Base-by-base conservation (phyloP, 2,888 invertebrate species). In the Hypsopygia costalis region DNA sequence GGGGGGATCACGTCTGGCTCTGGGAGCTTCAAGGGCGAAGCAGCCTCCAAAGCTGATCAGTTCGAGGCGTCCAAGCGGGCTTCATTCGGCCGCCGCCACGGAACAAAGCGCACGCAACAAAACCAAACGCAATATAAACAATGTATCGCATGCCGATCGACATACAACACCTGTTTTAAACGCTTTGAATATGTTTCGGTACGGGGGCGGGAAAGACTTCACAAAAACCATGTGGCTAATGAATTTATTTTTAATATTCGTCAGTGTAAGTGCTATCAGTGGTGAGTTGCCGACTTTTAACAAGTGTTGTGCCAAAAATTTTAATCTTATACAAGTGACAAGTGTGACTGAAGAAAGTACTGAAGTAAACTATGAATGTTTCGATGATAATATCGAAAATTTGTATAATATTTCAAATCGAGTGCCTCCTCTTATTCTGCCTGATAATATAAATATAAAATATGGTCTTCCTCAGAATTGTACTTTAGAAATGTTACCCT, bases 271-370 rank as follows among this genome's bases (percentile, higher is more conserved):
- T 51, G 54, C 47, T 33, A 54, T 40, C 27, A 46, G 52, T 55
- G 58, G 59, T 34, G 59, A 65, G 49, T 47, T 50, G 25, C 48
- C 55, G 38, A 55, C 66, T 54, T 81, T 87, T 56, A 71, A 70
- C 38, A 89, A 87, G 66, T 89, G 89, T 57, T 89, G 89, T 58
- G 60, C 65, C 1, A 60, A 58, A 31, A 55, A 55, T 47, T 55
- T 79, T 47, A 77, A 71, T 57, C 69, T 89, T 33, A 47, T 80
- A 40, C 81, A 71, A 69, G 56, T 76, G 44, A 53, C 51, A 3
- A 59, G 66, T 37, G 36, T 37, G 32, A 63, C 69, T 37, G 48
- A 51, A 29, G 44, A 43, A 11, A 40, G 39, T 11, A 44, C 46
- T 34, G 57, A 51, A 43, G 61, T 55, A 27, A 52, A 40, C 27